These are phyloP conservation scores for Leptoclinus maculatus DNA, from an alignment of 2,797 vertebrate species.

Conservation along the genomic window DNA sequence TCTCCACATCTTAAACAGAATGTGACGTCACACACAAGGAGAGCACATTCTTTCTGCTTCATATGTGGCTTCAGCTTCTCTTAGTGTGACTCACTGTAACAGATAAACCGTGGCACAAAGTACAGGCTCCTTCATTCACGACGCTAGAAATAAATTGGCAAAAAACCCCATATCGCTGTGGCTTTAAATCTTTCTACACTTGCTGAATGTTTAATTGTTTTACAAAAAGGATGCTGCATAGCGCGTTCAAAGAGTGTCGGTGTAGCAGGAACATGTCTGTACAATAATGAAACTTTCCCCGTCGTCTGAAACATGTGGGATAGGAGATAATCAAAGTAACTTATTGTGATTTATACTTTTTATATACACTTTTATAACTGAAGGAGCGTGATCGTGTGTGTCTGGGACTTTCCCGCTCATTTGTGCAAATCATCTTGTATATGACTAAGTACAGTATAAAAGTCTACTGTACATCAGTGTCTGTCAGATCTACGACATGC, in stretches of 20 bases:
- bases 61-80: slow-evolving; percentile 15
- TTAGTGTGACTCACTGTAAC: slow-evolving; percentile 25
- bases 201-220: slow-evolving; percentile 37
- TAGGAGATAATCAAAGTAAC: slow-evolving; percentile 54
- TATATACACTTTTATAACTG: slow-evolving; percentile 62
- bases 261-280: slow-evolving; percentile 62
- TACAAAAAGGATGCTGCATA: slow-evolving; percentile 66
- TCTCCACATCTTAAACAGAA: not conserved
- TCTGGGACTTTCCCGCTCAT: slow-evolving; percentile 1
- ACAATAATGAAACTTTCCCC: slow-evolving; percentile 46
- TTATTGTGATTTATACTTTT: slow-evolving; percentile 62
- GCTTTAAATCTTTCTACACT: slow-evolving; percentile 40
- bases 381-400: slow-evolving; percentile 15
- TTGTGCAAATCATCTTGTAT: slow-evolving; percentile 2
- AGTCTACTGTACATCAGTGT: slow-evolving; percentile 58
- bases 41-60: slow-evolving; percentile 1
- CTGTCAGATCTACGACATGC: slow-evolving; percentile 14
- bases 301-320: slow-evolving; percentile 32
- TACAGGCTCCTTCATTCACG: slow-evolving; percentile 28
- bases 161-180: slow-evolving; percentile 46
- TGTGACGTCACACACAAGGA: not conserved
- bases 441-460: slow-evolving; percentile 56
- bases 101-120: slow-evolving; percentile 60
- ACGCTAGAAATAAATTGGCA: slow-evolving; percentile 60
- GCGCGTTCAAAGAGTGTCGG: slow-evolving; percentile 42